Conservation (phyloP, 2,888 invertebrate species). For the Onchidella celtica region DNA sequence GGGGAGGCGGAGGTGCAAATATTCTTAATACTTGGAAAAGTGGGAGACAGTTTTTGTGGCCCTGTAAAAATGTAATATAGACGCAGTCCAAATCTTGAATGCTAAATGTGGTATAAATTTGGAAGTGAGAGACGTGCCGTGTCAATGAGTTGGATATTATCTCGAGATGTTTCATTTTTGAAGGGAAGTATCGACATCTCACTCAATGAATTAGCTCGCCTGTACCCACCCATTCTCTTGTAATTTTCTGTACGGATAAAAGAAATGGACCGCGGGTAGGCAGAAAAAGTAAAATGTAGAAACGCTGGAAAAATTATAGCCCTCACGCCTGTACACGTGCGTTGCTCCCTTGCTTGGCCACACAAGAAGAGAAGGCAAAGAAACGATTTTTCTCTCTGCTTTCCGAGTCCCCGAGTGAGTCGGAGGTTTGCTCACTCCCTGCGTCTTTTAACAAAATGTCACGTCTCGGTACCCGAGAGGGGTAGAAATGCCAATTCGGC, state of each 20-base stretch:
- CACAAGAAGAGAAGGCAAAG: constrained; percentile 33
- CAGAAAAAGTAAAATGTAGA: too few species aligned
- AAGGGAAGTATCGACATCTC: neutral
- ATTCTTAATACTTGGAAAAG: too few species aligned
- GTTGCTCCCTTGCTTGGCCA: constrained; percentile 14
- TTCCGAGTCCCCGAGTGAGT: constrained; percentile 9
- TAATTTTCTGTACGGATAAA: constrained; percentile 18
- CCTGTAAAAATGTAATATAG: too few species aligned
- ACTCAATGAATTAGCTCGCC: neutral
- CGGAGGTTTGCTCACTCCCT: constrained; percentile 4
- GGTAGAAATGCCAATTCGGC: constrained; percentile 33
- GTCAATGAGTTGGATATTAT: too few species aligned
- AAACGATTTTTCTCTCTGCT: neutral
- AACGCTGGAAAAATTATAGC: neutral
- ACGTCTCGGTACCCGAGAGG: constrained; percentile 29
- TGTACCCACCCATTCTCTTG: neutral
- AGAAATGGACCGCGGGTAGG: too few species aligned
- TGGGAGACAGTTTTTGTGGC: too few species aligned
- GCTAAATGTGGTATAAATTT: too few species aligned
- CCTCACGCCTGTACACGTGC: constrained; percentile 22
- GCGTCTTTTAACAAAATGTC: constrained; percentile 48
- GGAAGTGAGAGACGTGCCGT: too few species aligned
- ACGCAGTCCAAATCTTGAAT: too few species aligned
- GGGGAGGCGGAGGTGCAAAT: too few species aligned
- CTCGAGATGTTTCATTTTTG: too few species aligned